Evolutionary conservation across 2,888 invertebrate genomes (phyloP).

Genomic region (Acleris emargana): DNA sequence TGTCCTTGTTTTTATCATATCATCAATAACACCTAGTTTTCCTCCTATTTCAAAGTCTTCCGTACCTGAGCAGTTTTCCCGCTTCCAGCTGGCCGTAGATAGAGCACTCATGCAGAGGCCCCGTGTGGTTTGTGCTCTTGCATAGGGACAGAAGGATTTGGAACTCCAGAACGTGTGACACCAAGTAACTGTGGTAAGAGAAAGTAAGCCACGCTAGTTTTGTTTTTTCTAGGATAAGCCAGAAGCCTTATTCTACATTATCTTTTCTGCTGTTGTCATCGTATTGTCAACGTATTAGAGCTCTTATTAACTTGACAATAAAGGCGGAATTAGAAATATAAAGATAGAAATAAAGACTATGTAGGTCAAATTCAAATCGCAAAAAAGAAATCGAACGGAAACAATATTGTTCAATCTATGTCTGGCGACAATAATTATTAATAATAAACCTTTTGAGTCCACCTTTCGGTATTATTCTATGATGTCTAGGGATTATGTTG

Average conservation of each 20-base stretch:
- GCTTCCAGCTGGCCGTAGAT: conserved; percentile 87
- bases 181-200: conserved; percentile 75
- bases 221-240: conserved; percentile 5
- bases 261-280: no score
- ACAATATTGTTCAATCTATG: no score
- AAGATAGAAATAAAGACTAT: no score
- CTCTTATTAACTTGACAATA: no score
- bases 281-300: no score
- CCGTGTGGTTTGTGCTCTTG: conserved; percentile 85
- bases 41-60: conserved; percentile 20
- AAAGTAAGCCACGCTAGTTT: conserved; percentile 17
- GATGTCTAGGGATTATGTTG: no score
- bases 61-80: conserved; percentile 85
- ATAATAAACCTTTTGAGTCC: no score
- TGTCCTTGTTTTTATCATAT: neutral
- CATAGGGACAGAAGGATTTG: conserved; percentile 90
- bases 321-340: no score
- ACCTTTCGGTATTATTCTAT: no score
- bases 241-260: neutral
- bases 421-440: no score
- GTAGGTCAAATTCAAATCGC: no score
- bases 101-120: conserved; percentile 88
- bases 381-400: no score
- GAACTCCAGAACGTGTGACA: conserved; percentile 90
- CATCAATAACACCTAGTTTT: neutral